phyloP scores from a whole-genome alignment of 2,888 invertebrate genomes.

The Eristalis intricaria region DNA sequence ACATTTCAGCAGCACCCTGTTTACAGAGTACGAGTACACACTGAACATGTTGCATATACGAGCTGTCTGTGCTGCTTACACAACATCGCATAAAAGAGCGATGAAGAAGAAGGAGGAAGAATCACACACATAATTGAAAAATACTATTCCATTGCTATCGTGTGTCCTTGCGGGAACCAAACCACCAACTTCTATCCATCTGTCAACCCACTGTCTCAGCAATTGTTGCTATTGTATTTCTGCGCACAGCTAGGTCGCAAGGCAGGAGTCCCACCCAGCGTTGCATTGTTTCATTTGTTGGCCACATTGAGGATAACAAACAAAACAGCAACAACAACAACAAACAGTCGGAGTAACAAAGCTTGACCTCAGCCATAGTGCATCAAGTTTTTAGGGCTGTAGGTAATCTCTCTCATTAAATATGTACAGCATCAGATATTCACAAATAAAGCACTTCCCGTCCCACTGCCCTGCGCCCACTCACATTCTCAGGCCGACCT shows the following conservation, averaged over 20 bases:
- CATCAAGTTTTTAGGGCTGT: slow-evolving; percentile 37
- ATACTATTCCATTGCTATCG: slow-evolving; percentile 57
- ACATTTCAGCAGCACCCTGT: too few relatives aligned
- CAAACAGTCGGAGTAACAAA: slow-evolving; percentile 51
- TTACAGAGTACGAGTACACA: background rate
- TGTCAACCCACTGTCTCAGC: slow-evolving; percentile 68
- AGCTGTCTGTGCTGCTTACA: slow-evolving; percentile 4
- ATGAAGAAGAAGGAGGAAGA: slow-evolving; percentile 13
- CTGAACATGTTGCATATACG: slow-evolving; percentile 52
- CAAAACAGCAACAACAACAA: slow-evolving; percentile 40
- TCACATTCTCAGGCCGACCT: background rate
- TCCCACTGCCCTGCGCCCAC: slow-evolving; percentile 1
- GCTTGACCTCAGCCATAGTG: slow-evolving; percentile 68
- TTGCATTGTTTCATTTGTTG: slow-evolving; percentile 57
- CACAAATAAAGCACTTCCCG: slow-evolving; percentile 56
- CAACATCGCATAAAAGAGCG: background rate
- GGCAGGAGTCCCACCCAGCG: slow-evolving; percentile 14
- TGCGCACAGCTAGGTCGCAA: slow-evolving; percentile 10
- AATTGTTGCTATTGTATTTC: slow-evolving; percentile 53
- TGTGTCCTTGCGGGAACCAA: slow-evolving; percentile 56
- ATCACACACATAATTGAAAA: slow-evolving; percentile 57
- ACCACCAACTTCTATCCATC: slow-evolving; percentile 64
- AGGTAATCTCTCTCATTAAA: slow-evolving; percentile 67
- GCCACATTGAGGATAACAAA: slow-evolving; percentile 44
- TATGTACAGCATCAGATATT: slow-evolving; percentile 66